Conservation (phyloP, 2,888 invertebrate species). For the Xestobium rufovillosum region DNA sequence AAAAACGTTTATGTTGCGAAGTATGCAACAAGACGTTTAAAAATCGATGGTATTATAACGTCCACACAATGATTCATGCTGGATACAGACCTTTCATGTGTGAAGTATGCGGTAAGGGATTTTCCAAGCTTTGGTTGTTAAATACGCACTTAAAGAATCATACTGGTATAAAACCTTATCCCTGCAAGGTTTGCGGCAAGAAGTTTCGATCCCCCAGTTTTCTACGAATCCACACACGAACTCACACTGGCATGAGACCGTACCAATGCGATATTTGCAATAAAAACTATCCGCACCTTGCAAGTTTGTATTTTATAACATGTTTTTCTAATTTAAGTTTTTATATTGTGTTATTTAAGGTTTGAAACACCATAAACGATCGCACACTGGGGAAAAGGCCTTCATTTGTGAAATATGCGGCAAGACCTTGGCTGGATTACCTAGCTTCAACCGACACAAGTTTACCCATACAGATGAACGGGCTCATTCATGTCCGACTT, state of each 20-base stretch:
- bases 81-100: neutral
- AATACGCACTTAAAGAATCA: neutral
- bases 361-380: too few relatives aligned
- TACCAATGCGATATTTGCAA: constrained; percentile 1
- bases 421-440: constrained; percentile 15
- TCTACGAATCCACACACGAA: neutral
- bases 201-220: neutral
- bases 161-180: constrained; percentile 1
- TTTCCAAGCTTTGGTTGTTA: neutral
- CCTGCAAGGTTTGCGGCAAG: constrained; percentile 1
- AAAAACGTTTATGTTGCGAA: constrained; percentile 12
- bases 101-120: constrained; percentile 1
- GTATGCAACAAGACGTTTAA: constrained; percentile 2
- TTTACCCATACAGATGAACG: too few relatives aligned
- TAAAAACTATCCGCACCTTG: neutral
- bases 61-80: neutral
- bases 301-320: too few relatives aligned
- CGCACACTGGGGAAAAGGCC: constrained; percentile 17
- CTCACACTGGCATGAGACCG: neutral
- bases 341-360: neutral
- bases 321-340: too few relatives aligned
- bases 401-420: constrained; percentile 18
- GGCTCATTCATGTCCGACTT: too few relatives aligned
- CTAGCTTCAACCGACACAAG: too few relatives aligned
- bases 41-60: neutral